phyloP scores from a whole-genome alignment of 2,113 vertebrate species.

The Chaenocephalus aceratus region DNA sequence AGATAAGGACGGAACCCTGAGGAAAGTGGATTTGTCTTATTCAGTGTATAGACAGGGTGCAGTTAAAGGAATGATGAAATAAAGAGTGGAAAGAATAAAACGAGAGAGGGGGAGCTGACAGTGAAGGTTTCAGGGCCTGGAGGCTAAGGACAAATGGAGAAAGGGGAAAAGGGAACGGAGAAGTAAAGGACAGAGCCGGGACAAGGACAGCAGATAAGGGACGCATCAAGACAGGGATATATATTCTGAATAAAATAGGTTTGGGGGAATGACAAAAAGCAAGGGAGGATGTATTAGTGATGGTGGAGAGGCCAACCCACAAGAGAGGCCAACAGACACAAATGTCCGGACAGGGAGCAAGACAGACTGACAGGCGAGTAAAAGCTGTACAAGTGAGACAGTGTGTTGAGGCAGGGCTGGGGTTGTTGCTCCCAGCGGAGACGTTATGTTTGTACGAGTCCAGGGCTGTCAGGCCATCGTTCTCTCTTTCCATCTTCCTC shows the following conservation, averaged over 20 bases:
- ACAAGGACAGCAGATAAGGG: constrained; percentile 57
- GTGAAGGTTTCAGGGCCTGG: not conserved
- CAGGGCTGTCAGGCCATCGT: constrained; percentile 63
- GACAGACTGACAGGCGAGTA: constrained; percentile 65
- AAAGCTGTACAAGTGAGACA: constrained; percentile 62
- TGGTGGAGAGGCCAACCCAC: constrained; percentile 17
- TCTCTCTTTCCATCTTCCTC: constrained; percentile 7
- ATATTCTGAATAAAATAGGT: constrained; percentile 42
- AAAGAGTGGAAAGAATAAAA: not conserved
- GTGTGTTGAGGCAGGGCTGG: constrained; percentile 6
- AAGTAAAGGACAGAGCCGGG: constrained; percentile 21
- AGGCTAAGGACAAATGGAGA: constrained; percentile 27
- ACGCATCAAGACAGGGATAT: constrained; percentile 30
- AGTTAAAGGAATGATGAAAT: not conserved
- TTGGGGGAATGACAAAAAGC: constrained; percentile 23
- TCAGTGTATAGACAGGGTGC: not conserved
- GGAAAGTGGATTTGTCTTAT: not conserved
- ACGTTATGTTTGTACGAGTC: constrained; percentile 59
- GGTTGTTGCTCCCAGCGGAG: constrained; percentile 65
- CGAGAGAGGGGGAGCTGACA: not conserved
- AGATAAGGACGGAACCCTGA: not conserved
- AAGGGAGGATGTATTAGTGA: not conserved
- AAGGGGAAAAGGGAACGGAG: constrained; percentile 22
- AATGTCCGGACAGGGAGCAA: constrained; percentile 49
- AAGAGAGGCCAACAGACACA: constrained; percentile 51